Conservation (phyloP, 2,888 invertebrate genomes). For the Dexiosoma caninum region DNA sequence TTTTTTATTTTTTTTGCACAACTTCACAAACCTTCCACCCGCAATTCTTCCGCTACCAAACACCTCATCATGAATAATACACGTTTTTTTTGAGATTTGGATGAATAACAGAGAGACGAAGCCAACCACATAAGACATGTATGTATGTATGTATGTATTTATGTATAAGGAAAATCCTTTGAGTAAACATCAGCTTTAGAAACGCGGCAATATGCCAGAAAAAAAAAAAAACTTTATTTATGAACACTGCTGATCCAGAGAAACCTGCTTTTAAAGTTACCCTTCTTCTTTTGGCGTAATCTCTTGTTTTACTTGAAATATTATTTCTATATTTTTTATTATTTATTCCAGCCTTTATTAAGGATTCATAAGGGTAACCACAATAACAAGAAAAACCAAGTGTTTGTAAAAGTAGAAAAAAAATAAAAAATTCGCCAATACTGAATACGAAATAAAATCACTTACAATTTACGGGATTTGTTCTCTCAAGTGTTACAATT, state of each 20-base stretch:
- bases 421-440: conserved; percentile 13
- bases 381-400: conserved; percentile 30
- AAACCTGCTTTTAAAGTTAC: conserved; percentile 59
- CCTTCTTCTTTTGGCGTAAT: conserved; percentile 60
- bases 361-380: conserved; percentile 52
- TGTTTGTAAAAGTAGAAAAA: conserved; percentile 23
- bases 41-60: background rate
- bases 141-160: no score
- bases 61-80: conserved; percentile 59
- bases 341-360: conserved; percentile 46
- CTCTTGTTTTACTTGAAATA: conserved; percentile 20
- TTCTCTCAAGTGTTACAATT: conserved; percentile 67
- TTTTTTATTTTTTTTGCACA: conserved; percentile 54
- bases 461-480: conserved; percentile 63
- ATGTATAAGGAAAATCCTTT: conserved; percentile 45
- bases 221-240: conserved; percentile 63
- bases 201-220: conserved; percentile 67
- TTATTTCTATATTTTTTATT: conserved; percentile 13
- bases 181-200: conserved; percentile 46
- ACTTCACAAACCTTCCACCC: conserved; percentile 42
- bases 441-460: conserved; percentile 35
- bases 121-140: conserved; percentile 12
- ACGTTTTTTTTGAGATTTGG: conserved; percentile 40
- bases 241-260: conserved; percentile 36
- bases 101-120: conserved; percentile 50